phyloP scores from a whole-genome alignment of 2,888 invertebrate genomes.

The Dolichomitus sp. region DNA sequence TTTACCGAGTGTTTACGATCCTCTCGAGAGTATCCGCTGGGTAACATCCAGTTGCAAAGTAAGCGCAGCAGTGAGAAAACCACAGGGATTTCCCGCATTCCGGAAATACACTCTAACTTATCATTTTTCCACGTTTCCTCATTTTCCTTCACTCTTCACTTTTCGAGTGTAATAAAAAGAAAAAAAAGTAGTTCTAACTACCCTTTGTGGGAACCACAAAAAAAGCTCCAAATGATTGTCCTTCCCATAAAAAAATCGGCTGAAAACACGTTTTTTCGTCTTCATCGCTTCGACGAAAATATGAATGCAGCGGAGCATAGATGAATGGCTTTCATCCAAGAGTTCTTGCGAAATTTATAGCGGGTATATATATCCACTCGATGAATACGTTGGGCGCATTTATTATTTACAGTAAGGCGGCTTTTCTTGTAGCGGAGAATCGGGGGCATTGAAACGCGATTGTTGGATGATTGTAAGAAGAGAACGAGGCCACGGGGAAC shows the following conservation, averaged over 20 bases:
- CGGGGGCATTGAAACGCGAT: slow-evolving; percentile 45
- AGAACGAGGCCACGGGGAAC: slow-evolving; percentile 5
- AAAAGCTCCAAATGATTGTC: not conserved
- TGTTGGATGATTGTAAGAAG: slow-evolving; percentile 25
- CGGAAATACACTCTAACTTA: slow-evolving; percentile 26
- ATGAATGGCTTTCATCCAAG: slow-evolving; percentile 29
- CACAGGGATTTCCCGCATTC: slow-evolving; percentile 1
- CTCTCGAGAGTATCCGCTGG: slow-evolving; percentile 22
- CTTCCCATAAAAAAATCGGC: not conserved
- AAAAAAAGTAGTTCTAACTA: not conserved
- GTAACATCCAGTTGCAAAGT: slow-evolving; percentile 25
- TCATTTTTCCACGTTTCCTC: slow-evolving; percentile 30
- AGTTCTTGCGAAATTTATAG: slow-evolving; percentile 11
- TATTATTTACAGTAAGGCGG: slow-evolving; percentile 39
- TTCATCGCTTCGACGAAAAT: slow-evolving; percentile 5
- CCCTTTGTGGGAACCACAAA: not conserved
- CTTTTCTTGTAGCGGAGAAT: slow-evolving; percentile 33
- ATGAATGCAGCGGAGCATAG: slow-evolving; percentile 7
- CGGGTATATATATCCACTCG: slow-evolving; percentile 2
- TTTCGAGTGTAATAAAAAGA: not conserved
- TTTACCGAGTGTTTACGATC: slow-evolving; percentile 51
- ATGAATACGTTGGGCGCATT: slow-evolving; percentile 43
- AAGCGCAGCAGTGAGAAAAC: slow-evolving; percentile 14
- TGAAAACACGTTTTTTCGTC: slow-evolving; percentile 7
- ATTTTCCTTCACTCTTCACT: not conserved